Percentiles rank a stretch among this genome's conserved stretches.
Conservation (phyloP, 2,888 invertebrate species). For the Adineta ricciae region DNA sequence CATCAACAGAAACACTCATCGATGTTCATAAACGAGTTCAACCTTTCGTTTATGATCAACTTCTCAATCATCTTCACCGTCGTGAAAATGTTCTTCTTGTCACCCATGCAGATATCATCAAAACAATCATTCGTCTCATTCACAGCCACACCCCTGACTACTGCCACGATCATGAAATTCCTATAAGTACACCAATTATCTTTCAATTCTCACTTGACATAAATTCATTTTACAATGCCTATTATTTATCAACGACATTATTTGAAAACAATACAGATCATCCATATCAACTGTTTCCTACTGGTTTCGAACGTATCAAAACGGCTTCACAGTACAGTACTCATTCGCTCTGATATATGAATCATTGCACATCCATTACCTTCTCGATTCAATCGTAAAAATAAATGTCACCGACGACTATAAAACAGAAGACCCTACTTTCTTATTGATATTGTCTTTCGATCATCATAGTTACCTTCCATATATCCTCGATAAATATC, state of each 20-base stretch:
- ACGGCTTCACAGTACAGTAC: too few relatives aligned
- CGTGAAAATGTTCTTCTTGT: neutral
- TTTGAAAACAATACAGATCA: neutral
- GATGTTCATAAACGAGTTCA: neutral
- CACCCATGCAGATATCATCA: neutral
- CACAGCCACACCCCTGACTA: neutral
- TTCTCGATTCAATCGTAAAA: too few relatives aligned
- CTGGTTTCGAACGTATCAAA: neutral
- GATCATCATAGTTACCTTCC: too few relatives aligned
- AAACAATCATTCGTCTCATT: neutral
- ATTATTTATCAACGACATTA: neutral
- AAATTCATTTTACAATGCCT: neutral
- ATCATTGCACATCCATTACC: too few relatives aligned
- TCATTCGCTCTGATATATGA: too few relatives aligned
- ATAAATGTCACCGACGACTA: too few relatives aligned
- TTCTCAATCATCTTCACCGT: neutral
- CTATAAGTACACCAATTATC: neutral
- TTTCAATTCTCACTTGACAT: neutral
- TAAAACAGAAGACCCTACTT: too few relatives aligned
- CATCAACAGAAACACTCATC: neutral
- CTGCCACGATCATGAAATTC: neutral
- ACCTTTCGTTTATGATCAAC: neutral
- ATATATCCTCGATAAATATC: too few relatives aligned
- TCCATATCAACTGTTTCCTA: neutral
- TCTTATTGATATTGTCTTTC: too few relatives aligned